Base-by-base conservation (phyloP, 64 coral and sea anemone genomes). In the Montipora foliosa region DNA sequence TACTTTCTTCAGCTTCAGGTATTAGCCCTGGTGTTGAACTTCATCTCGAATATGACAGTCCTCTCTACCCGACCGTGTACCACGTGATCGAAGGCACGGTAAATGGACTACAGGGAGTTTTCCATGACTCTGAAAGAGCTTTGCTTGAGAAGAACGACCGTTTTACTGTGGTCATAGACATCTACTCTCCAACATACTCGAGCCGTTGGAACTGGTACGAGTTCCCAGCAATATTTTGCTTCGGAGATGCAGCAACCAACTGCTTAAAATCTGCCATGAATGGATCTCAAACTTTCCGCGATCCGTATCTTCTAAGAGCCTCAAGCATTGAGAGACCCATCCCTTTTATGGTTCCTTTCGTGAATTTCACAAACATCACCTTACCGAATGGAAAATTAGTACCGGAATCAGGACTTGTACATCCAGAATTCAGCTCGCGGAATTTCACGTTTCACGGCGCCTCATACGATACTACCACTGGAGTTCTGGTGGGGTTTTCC, bases 1-100 rank as follows among this genome's bases (percentile, higher is more conserved):
- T 71, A 71, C 67, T 71, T 71, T 71, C 15, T 71, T 71, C 67
- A 71, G 67, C 67, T 71, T 71, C 67, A 71, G 67, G 67, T 71
- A 14, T 5, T 71, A 14, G 67, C 52, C 52, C 5, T 6, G 52
- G 5, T 55, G 52, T 55, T 55, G 9, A 55, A 55, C 52, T 55
- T 5, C 5, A 5, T 6, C 52, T 55, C 5, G 52, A 55, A 9
- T 9, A 6, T 55, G 52, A 55, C 52, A 55, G 52, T 71, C 67
- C 67, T 19, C 67, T 71, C 4, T 71, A 71, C 15, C 67, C 67
- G 7, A 15, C 67, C 15, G 67, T 71, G 7, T 71, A 71, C 67
- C 16, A 71, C 20, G 67, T 71, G 7, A 71, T 71, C 67, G 67
- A 21, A 11, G 67, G 67, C 16, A 11, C 67, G 7, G 16, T 71